Conservation (phyloP, 2,888 invertebrate species). For the Agriopis marginaria region DNA sequence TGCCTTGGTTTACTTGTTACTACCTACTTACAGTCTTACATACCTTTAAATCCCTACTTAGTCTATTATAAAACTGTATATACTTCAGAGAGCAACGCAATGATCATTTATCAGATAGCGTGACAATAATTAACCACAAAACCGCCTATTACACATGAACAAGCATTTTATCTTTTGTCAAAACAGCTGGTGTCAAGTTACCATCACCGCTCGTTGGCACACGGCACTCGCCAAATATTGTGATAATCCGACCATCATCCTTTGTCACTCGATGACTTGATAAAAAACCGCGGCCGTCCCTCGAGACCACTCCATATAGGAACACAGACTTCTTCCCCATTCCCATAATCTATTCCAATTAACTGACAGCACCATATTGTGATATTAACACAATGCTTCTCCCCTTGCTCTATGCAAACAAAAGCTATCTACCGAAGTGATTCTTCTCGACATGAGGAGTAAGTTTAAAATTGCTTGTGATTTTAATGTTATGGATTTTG, state of each 20-base stretch:
- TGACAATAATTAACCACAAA: constrained; percentile 51
- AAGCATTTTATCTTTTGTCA: constrained; percentile 52
- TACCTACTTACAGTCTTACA: background rate
- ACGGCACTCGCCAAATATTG: constrained; percentile 82
- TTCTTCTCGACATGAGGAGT: constrained; percentile 37
- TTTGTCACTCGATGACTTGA: constrained; percentile 84
- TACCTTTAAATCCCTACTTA: background rate
- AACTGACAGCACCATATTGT: constrained; percentile 86
- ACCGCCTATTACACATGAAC: constrained; percentile 58
- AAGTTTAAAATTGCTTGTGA: constrained; percentile 40
- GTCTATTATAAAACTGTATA: background rate
- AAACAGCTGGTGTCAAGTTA: constrained; percentile 70
- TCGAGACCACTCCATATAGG: constrained; percentile 68
- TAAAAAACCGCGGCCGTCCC: constrained; percentile 79
- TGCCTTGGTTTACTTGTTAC: too few relatives aligned
- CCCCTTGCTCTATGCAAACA: constrained; percentile 59
- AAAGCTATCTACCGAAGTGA: constrained; percentile 42
- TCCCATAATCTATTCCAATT: constrained; percentile 87
- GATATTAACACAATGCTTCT: constrained; percentile 83
- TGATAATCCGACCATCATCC: constrained; percentile 77
- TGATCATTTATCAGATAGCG: constrained; percentile 29
- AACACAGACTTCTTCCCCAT: constrained; percentile 75
- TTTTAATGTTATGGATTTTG: constrained; percentile 52
- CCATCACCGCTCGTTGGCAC: constrained; percentile 58
- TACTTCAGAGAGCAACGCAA: background rate